Evolutionary conservation across 2,797 vertebrate genomes (phyloP).

Genomic region (Rachycentron canadum): DNA sequence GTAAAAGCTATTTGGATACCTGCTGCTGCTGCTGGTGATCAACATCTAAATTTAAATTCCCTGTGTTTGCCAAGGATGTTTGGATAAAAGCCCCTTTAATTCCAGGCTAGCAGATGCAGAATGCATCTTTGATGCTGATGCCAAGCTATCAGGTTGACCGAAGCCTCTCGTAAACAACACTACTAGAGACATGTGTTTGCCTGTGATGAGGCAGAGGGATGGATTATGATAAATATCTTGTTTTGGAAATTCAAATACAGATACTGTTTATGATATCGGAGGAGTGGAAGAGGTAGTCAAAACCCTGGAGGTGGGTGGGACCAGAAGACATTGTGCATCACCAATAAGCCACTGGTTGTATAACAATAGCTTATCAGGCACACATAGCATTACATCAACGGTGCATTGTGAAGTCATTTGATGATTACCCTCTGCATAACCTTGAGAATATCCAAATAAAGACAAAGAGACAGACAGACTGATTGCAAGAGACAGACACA

Average conservation of each 20-base stretch:
- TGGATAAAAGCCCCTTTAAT: constrained; percentile 60
- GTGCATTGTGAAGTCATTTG: constrained; percentile 53
- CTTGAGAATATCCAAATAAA: constrained; percentile 34
- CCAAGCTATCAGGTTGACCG: constrained; percentile 38
- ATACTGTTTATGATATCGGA: constrained; percentile 2
- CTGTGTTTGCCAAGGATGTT: constrained; percentile 42
- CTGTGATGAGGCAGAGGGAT: constrained; percentile 3
- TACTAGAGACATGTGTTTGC: neutral
- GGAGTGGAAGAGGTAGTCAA: constrained; percentile 9
- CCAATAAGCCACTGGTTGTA: constrained; percentile 7
- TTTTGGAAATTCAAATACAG: constrained; percentile 47
- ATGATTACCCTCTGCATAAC: constrained; percentile 38
- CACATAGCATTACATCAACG: constrained; percentile 50
- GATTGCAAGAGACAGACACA: constrained; percentile 8
- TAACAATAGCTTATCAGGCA: constrained; percentile 36
- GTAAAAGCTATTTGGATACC: constrained; percentile 42
- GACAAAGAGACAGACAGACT: constrained; percentile 1
- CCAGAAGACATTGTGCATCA: neutral
- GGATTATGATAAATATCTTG: constrained; percentile 29
- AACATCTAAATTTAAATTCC: constrained; percentile 62
- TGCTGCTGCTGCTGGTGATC: constrained; percentile 33
- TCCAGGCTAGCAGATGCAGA: constrained; percentile 57
- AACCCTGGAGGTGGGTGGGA: neutral
- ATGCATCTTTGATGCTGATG: constrained; percentile 41
- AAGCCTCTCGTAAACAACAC: constrained; percentile 41